Conservation (phyloP, 2,888 invertebrate genomes). For the Nyleta sp. region DNA sequence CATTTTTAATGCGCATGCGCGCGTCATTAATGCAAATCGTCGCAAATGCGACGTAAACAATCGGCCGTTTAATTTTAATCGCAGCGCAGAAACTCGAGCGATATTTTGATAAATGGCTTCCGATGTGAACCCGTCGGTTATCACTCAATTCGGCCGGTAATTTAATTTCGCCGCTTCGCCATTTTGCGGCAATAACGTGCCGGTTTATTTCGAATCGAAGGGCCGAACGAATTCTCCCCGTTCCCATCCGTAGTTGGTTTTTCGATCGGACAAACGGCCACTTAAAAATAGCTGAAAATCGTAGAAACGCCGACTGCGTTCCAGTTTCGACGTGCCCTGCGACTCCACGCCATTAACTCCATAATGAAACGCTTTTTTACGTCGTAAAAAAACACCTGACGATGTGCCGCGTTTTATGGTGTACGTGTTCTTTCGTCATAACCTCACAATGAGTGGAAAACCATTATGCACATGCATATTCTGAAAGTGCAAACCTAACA, state of each 20-base stretch:
- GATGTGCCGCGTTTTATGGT: conserved; percentile 46
- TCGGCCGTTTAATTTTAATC: too few relatives aligned
- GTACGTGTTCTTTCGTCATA: conserved; percentile 36
- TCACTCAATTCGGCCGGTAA: too few relatives aligned
- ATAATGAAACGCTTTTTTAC: conserved; percentile 38
- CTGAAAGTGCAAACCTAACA: conserved; percentile 32
- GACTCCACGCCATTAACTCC: conserved; percentile 25
- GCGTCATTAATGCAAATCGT: too few relatives aligned
- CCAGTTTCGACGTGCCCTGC: conserved; percentile 15
- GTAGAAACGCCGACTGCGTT: background rate
- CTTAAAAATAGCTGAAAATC: conserved; percentile 11
- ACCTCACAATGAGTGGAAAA: conserved; percentile 22
- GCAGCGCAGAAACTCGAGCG: too few relatives aligned
- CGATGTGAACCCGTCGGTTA: too few relatives aligned
- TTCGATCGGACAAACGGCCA: background rate
- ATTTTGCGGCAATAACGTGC: too few relatives aligned
- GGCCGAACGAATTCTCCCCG: too few relatives aligned
- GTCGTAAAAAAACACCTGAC: conserved; percentile 44
- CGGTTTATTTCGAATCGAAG: too few relatives aligned
- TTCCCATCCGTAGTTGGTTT: background rate
- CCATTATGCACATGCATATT: conserved; percentile 25
- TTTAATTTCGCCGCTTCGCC: conserved; percentile 3
- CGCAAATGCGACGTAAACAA: too few relatives aligned
- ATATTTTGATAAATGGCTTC: too few relatives aligned
- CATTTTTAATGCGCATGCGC: too few relatives aligned